Evolutionary conservation across 2,113 vertebrate genomes (phyloP).

Genomic region (Aix galericulata): DNA sequence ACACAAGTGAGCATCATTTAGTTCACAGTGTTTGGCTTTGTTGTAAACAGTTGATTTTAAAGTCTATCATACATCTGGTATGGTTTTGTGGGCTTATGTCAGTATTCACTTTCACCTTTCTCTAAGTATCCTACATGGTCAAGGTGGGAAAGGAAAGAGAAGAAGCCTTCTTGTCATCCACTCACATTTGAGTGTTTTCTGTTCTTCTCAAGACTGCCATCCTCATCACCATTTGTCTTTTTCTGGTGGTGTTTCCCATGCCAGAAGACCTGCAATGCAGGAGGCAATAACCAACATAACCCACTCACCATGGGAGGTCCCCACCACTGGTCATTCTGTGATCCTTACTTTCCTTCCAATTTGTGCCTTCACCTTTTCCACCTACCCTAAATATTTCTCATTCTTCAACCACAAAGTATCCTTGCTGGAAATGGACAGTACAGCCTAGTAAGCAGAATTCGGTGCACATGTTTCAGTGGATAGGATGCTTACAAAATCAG

Average conservation of each 20-base stretch:
- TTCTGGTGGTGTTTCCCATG: neutral
- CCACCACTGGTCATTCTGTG: neutral
- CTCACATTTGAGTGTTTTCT: neutral
- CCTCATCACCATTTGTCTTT: neutral
- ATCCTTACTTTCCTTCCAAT: neutral
- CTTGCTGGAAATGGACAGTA: neutral
- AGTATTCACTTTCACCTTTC: neutral
- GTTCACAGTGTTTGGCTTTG: neutral
- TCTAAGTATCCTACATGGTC: neutral
- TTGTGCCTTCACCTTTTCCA: neutral
- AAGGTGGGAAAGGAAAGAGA: neutral
- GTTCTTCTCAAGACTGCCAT: neutral
- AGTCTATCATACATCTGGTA: neutral
- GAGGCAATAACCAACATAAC: neutral
- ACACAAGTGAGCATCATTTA: neutral
- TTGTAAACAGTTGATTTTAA: neutral
- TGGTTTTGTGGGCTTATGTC: neutral
- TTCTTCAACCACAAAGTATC: neutral
- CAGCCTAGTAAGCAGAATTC: neutral
- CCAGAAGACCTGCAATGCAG: neutral
- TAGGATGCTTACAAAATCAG: neutral
- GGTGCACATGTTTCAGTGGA: neutral
- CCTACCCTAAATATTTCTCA: neutral
- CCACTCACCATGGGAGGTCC: accelerated
- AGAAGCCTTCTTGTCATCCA: neutral